Conservation (phyloP, 2,888 invertebrate genomes). For the Pseudococcus jackbeardsleyi region DNA sequence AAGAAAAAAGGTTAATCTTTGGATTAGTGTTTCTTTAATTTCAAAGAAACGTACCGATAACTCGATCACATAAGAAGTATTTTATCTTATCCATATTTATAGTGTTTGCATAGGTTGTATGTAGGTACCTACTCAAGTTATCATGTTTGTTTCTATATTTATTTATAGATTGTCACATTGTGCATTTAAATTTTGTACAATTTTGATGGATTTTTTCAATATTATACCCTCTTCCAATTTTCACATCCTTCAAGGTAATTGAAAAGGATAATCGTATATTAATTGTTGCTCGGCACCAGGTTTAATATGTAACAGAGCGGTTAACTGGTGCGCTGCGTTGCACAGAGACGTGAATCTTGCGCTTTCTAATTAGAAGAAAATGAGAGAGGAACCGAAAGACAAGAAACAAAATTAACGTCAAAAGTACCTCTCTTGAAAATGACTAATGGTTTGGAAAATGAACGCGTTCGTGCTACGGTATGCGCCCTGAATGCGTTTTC, state of each 20-base stretch:
- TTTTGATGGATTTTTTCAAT: background rate
- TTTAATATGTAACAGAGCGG: background rate
- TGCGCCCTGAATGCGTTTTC: constrained; percentile 37
- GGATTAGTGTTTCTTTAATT: background rate
- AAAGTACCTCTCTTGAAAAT: constrained; percentile 65
- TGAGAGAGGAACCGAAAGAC: constrained; percentile 60
- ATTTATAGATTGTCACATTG: too few relatives aligned
- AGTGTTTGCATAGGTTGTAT: background rate
- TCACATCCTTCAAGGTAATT: background rate
- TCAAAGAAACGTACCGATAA: background rate
- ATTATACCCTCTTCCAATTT: background rate
- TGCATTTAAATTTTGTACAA: background rate
- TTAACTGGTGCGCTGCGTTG: background rate
- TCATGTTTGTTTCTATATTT: background rate
- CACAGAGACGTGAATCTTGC: constrained; percentile 40
- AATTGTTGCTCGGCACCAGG: constrained; percentile 57
- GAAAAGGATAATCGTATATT: constrained; percentile 46
- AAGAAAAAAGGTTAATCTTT: constrained; percentile 12
- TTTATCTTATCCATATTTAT: background rate
- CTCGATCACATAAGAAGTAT: background rate
- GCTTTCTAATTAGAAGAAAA: constrained; percentile 64
- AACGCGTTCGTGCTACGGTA: constrained; percentile 54
- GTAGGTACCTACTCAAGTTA: background rate
- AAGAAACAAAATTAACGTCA: constrained; percentile 66
- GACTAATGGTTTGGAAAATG: constrained; percentile 66